Evolutionary conservation across 2,797 vertebrate species (phyloP).

Genomic region (Melanotaenia pygmaea): DNA sequence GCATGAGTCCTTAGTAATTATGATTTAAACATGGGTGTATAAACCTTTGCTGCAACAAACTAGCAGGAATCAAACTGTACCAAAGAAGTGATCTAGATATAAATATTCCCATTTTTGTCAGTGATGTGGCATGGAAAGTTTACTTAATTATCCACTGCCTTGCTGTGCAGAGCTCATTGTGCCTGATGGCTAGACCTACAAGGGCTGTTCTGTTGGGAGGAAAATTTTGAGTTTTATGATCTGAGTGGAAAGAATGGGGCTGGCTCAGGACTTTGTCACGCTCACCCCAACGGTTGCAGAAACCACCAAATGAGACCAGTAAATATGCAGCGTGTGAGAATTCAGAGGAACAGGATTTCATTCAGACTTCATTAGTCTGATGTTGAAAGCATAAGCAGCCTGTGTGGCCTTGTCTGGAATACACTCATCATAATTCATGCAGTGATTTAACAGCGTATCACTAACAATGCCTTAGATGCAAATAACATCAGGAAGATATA

Average conservation of each 20-base stretch:
- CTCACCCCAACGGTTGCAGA: constrained; percentile 68
- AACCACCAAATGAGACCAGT: constrained; percentile 72
- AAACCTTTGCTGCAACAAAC: constrained; percentile 7
- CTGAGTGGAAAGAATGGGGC: constrained; percentile 78
- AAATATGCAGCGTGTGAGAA: constrained; percentile 76
- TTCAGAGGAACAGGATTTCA: constrained; percentile 57
- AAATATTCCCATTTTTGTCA: constrained; percentile 59
- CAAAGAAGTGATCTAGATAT: constrained; percentile 20
- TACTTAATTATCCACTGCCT: constrained; percentile 61
- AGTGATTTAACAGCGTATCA: constrained; percentile 21
- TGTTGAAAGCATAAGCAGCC: constrained; percentile 45
- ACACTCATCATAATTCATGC: constrained; percentile 13
- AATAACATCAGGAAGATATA: constrained; percentile 19
- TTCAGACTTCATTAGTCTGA: constrained; percentile 67
- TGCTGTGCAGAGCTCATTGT: constrained; percentile 35
- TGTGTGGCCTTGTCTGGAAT: constrained; percentile 69
- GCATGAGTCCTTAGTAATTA: neutral
- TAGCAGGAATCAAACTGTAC: no score
- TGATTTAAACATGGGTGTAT: neutral
- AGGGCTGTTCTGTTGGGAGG: constrained; percentile 65
- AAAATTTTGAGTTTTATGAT: constrained; percentile 75
- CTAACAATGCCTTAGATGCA: constrained; percentile 29
- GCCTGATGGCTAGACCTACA: constrained; percentile 61
- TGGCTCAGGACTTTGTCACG: constrained; percentile 73
- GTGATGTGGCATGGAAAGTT: constrained; percentile 65